phyloP scores from a whole-genome alignment of 2,113 vertebrate genomes.

The Chlamydotis undulata region DNA sequence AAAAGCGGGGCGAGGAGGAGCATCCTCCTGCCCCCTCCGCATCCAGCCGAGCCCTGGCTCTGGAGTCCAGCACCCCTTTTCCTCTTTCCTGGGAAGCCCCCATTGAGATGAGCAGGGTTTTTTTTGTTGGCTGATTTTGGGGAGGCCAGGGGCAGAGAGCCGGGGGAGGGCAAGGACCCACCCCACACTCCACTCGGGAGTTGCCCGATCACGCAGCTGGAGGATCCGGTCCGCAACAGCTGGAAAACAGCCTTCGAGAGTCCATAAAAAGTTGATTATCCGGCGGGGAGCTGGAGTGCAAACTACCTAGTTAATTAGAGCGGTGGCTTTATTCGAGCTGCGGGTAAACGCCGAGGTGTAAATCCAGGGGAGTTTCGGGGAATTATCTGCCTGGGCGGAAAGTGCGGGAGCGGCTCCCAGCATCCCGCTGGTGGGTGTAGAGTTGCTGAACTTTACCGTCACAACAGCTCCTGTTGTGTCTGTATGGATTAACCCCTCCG shows the following conservation, averaged over 20 bases:
- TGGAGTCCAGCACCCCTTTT: neutral
- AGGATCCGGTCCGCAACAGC: neutral
- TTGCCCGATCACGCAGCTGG: neutral
- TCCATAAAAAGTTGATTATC: constrained; percentile 48
- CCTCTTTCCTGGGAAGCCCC: neutral
- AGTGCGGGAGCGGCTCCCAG: constrained; percentile 50
- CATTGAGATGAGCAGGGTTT: neutral
- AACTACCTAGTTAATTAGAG: constrained; percentile 73
- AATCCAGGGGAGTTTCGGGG: constrained; percentile 79
- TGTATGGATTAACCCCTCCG: constrained; percentile 66
- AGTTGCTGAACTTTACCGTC: constrained; percentile 67
- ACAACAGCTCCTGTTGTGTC: constrained; percentile 76
- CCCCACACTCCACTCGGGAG: rapidly evolving
- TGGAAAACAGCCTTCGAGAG: constrained; percentile 47
- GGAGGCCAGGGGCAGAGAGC: neutral
- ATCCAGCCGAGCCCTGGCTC: neutral
- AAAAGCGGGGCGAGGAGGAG: neutral
- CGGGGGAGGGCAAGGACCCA: neutral
- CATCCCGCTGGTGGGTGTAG: constrained; percentile 57
- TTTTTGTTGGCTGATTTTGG: neutral
- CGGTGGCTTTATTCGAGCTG: constrained; percentile 45
- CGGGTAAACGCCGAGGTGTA: constrained; percentile 73
- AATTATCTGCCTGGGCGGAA: constrained; percentile 64
- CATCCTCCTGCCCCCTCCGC: neutral
- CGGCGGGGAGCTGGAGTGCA: neutral